A percentile compares a stretch with the other conserved stretches of the same genome.
These are phyloP conservation scores for Dyspetes luteomarginatus DNA, from an alignment of 2,888 invertebrate species.

Conservation along the genomic window DNA sequence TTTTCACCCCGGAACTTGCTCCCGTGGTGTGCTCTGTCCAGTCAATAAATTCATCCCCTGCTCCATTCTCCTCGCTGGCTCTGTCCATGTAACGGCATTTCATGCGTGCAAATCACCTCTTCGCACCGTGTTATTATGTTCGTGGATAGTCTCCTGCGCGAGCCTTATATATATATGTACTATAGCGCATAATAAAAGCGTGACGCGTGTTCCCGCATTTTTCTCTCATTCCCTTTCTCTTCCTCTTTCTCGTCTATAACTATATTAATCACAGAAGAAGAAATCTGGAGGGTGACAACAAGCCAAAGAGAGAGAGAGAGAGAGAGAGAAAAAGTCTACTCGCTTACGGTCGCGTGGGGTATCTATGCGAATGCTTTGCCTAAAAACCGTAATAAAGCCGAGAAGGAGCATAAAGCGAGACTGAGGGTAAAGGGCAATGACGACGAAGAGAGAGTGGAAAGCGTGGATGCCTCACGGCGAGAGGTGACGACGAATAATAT, in stretches of 20 bases:
- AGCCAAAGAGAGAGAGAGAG: neutral
- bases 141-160: conserved; percentile 18
- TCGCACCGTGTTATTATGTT: conserved; percentile 40
- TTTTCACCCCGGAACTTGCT: conserved; percentile 11
- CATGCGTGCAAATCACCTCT: conserved; percentile 62
- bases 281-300: neutral
- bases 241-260: conserved; percentile 4
- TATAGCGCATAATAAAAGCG: conserved; percentile 41
- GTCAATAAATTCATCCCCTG: conserved; percentile 55
- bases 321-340: conserved; percentile 34
- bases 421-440: conserved; percentile 5
- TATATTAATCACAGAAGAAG: conserved; percentile 42
- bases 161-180: conserved; percentile 12
- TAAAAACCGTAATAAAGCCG: conserved; percentile 64
- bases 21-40: conserved; percentile 29
- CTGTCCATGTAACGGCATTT: conserved; percentile 60
- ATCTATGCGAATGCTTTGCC: conserved; percentile 69
- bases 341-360: conserved; percentile 67
- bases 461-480: neutral
- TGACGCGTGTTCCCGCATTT: conserved; percentile 44
- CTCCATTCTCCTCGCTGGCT: conserved; percentile 40
- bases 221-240: neutral
- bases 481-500: conserved; percentile 28
- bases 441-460: neutral
- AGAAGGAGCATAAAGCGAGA: conserved; percentile 33